These are phyloP conservation scores for Oxycera nigricornis DNA, from an alignment of 2,888 invertebrate genomes.

Conservation along the genomic window DNA sequence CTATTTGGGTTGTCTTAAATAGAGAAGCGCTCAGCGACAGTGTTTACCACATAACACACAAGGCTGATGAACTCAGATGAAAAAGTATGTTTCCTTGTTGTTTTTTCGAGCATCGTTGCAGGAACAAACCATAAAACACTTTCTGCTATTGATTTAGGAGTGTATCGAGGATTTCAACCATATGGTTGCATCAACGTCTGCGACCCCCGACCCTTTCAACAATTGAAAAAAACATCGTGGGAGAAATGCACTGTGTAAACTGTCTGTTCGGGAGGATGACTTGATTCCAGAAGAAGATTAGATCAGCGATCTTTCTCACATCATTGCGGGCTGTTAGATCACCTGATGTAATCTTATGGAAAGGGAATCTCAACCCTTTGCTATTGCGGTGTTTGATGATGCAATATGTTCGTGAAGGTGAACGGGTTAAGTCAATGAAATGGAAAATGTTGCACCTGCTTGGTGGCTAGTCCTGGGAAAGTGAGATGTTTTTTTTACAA, in stretches of 20 bases:
- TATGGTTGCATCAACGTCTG: constrained; percentile 6
- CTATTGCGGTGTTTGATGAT: not conserved
- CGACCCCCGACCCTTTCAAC: not conserved
- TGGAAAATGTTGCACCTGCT: constrained; percentile 35
- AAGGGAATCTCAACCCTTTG: constrained; percentile 33
- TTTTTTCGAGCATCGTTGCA: not conserved
- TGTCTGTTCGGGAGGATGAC: constrained; percentile 5
- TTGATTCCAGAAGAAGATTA: not conserved
- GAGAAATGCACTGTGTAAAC: constrained; percentile 12
- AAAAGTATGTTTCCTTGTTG: not conserved
- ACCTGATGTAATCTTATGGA: constrained; percentile 29
- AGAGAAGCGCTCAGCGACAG: not conserved
- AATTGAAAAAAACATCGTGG: constrained; percentile 25
- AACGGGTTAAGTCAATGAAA: constrained; percentile 33
- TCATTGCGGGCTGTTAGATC: not conserved
- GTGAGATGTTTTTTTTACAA: not conserved
- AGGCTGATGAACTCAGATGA: constrained; percentile 18
- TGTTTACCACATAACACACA: not conserved
- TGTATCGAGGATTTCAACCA: constrained; percentile 1
- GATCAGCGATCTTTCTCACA: constrained; percentile 29
- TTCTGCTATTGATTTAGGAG: constrained; percentile 18
- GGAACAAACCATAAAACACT: not conserved
- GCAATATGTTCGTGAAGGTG: constrained; percentile 13
- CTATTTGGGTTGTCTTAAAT: no score
- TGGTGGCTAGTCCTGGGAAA: not conserved